phyloP scores from a whole-genome alignment of 2,113 vertebrate species.

The Pterophyllum scalare region DNA sequence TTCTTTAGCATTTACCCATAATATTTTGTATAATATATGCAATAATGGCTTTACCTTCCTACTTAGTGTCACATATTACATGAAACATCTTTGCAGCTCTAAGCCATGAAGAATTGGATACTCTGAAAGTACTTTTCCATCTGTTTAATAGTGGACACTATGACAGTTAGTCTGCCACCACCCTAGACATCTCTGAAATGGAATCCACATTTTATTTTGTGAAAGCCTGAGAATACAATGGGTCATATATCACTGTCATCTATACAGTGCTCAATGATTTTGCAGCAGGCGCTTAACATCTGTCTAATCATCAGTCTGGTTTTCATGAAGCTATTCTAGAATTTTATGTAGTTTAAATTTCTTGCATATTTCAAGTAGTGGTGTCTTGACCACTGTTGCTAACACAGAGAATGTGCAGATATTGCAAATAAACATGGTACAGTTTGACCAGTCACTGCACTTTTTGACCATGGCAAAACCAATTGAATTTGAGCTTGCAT shows the following conservation, averaged over 20 bases:
- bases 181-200: slow-evolving; percentile 37
- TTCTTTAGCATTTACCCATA: not conserved
- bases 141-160: slow-evolving; percentile 42
- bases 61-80: slow-evolving; percentile 5
- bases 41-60: slow-evolving; percentile 16
- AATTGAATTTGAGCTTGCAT: slow-evolving; percentile 19
- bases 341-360: slow-evolving; percentile 14
- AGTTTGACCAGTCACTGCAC: not conserved
- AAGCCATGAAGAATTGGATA: slow-evolving; percentile 32
- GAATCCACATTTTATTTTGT: slow-evolving; percentile 53
- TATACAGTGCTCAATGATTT: slow-evolving; percentile 10
- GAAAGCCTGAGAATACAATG: slow-evolving; percentile 27
- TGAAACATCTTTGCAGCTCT: slow-evolving; percentile 26
- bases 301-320: not conserved
- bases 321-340: slow-evolving; percentile 8
- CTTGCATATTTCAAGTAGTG: not conserved
- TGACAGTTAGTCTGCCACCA: not conserved
- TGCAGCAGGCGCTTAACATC: slow-evolving; percentile 20
- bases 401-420: slow-evolving; percentile 38
- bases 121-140: slow-evolving; percentile 48
- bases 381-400: slow-evolving; percentile 22
- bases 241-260: slow-evolving; percentile 40
- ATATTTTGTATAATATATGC: slow-evolving; percentile 20
- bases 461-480: not conserved
- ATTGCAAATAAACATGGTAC: slow-evolving; percentile 28